Conservation (phyloP, 2,797 vertebrate genomes). For the Tokudaia muenninki region DNA sequence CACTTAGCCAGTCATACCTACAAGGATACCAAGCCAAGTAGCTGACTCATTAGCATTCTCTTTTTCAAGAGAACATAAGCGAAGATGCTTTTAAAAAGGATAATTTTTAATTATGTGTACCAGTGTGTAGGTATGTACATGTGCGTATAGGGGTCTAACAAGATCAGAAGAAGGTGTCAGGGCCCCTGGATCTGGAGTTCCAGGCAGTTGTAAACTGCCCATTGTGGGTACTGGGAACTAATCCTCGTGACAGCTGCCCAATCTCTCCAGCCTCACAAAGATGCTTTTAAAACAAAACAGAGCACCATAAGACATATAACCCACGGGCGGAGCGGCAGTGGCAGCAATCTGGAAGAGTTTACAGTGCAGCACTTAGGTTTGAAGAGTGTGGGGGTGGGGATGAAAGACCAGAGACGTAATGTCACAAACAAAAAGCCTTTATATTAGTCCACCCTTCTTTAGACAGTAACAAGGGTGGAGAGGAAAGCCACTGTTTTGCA, state of each 20-base stretch:
- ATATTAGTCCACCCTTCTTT: slow-evolving; percentile 51
- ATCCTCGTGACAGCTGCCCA: neutral
- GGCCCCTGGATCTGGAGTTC: neutral
- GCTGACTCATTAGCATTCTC: slow-evolving; percentile 62
- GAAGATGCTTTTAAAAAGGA: neutral
- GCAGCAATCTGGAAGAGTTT: slow-evolving; percentile 42
- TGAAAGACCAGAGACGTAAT: slow-evolving; percentile 46
- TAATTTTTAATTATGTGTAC: neutral
- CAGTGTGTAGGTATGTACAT: neutral
- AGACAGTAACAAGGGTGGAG: slow-evolving; percentile 69
- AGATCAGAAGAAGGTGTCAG: neutral
- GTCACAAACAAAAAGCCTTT: slow-evolving; percentile 71
- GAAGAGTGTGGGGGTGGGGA: neutral
- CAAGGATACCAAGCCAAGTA: slow-evolving; percentile 55
- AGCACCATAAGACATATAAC: neutral
- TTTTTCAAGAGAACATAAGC: slow-evolving; percentile 51
- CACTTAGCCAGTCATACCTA: slow-evolving; percentile 54
- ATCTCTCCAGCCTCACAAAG: neutral
- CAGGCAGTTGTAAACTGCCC: neutral
- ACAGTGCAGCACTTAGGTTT: slow-evolving; percentile 47
- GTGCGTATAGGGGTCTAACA: neutral
- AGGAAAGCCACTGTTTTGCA: slow-evolving; percentile 33
- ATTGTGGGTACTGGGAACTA: neutral
- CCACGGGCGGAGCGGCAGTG: neutral
- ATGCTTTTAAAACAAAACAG: neutral